Base-by-base conservation (phyloP, 2,888 invertebrate genomes). In the Drosophila bunnanda region DNA sequence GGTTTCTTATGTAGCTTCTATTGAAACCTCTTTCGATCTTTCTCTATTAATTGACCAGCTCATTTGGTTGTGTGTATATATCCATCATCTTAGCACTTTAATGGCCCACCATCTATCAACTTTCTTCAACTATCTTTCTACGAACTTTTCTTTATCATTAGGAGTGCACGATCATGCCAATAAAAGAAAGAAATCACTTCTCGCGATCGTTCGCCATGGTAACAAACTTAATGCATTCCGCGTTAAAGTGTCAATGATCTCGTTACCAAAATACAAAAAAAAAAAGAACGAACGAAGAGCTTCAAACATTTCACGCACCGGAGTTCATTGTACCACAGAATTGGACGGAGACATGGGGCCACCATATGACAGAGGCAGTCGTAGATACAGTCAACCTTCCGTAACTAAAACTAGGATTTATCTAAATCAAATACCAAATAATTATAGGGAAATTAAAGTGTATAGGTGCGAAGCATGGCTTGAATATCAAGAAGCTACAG, bases 151-250 rank as follows among this genome's bases (percentile, higher is more conserved):
- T 88, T 81, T 88, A 85, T 85, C 88, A 88, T 78, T 69, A 80
- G 82, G 79, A 85, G 83, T 88, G 88, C 84, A 84, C 86, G 88
- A 88, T 88, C 88, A 88, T 77, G 86, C 81, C 86, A 83, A 88
- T 82, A 85, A 85, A 85, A 86, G 65, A 66, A 52, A 74, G 65
- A 66, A 56, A 74, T 59, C 59, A 67, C 75, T 60, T 67, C 57
- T 59, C 54, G 66, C 46, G 61, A 70, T 73, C 56, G 82, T 60
- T 78, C 77, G 82, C 70, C 88, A 75, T 84, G 88, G 85, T 78
- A 85, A 84, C 88, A 82, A 88, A 88, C 83, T 90, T 90, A 90
- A 86, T 89, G 89, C 89, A 89, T 82, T 90, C 89, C 82, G 85
- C 88, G 85, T 83, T 80, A 75, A 88, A 89, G 89, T 89, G 89